Evolutionary conservation across 2,888 invertebrate species (phyloP).

Genomic region (Digitonthophagus gazella): DNA sequence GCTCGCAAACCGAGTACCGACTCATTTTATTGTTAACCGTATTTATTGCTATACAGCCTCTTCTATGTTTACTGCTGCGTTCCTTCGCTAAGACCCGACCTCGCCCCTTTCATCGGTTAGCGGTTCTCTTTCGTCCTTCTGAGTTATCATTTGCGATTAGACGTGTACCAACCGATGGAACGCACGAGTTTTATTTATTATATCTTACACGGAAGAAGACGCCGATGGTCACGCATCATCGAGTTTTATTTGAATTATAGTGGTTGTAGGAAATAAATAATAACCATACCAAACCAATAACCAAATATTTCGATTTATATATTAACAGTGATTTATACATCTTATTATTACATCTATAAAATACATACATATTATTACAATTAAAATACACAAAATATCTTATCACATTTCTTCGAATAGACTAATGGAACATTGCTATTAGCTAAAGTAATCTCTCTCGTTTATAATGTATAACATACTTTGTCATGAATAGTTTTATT

Average conservation of each 20-base stretch:
- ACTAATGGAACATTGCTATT: neutral
- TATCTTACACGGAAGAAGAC: too few relatives aligned
- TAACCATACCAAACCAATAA: too few relatives aligned
- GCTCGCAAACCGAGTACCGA: neutral
- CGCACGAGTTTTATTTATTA: neutral
- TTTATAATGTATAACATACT: neutral
- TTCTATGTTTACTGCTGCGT: neutral
- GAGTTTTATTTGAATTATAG: too few relatives aligned
- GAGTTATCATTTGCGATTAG: neutral
- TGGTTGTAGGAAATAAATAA: too few relatives aligned
- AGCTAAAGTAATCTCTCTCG: neutral
- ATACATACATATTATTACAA: neutral
- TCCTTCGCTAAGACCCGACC: neutral
- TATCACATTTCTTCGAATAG: neutral
- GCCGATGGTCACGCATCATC: too few relatives aligned
- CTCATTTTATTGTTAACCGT: neutral
- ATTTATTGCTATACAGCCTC: neutral
- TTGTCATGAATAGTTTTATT: neutral
- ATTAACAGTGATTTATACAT: too few relatives aligned
- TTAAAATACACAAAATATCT: neutral
- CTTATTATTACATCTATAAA: too few relatives aligned
- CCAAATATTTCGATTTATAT: too few relatives aligned
- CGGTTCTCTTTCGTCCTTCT: neutral
- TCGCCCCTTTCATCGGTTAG: neutral
- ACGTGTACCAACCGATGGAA: neutral